phyloP scores from a whole-genome alignment of 2,888 invertebrate species.

The Pomacea canaliculata region DNA sequence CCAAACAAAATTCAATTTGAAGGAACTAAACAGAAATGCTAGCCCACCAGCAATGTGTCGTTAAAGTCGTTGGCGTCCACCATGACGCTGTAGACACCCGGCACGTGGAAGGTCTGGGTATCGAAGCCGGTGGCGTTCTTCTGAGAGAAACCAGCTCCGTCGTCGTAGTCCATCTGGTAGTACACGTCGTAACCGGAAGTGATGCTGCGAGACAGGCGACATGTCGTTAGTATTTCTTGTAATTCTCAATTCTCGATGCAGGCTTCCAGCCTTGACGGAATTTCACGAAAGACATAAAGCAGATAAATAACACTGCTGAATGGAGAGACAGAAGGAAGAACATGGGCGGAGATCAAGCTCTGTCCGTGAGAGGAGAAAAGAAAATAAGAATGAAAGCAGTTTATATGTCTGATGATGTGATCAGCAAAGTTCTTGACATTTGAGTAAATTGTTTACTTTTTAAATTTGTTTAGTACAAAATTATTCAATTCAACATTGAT shows the following conservation, averaged over 20 bases:
- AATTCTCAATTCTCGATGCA: too few relatives aligned
- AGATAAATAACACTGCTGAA: not conserved
- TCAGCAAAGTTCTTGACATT: too few relatives aligned
- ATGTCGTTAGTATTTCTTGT: too few relatives aligned
- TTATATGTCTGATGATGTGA: too few relatives aligned
- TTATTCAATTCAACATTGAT: too few relatives aligned
- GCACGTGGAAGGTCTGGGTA: constrained; percentile 46
- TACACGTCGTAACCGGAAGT: constrained; percentile 40
- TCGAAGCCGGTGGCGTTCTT: constrained; percentile 48
- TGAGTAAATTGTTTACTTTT: too few relatives aligned
- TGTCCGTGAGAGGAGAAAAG: too few relatives aligned
- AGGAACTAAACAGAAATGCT: not conserved
- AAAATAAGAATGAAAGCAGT: too few relatives aligned
- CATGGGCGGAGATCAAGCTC: too few relatives aligned
- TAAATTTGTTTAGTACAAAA: too few relatives aligned
- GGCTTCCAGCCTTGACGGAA: too few relatives aligned
- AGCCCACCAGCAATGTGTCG: constrained; percentile 48
- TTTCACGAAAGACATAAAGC: not conserved
- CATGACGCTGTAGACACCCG: constrained; percentile 57
- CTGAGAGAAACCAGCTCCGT: constrained; percentile 50
- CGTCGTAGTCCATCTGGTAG: constrained; percentile 62
- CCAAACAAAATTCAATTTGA: too few relatives aligned
- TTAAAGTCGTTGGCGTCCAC: constrained; percentile 54
- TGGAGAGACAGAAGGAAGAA: not conserved
- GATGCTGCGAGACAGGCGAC: constrained; percentile 13